A percentile compares a stretch with the other conserved stretches of the same genome.
phyloP scores from a whole-genome alignment of 2,113 vertebrate genomes.

The Cranoglanis bouderius region DNA sequence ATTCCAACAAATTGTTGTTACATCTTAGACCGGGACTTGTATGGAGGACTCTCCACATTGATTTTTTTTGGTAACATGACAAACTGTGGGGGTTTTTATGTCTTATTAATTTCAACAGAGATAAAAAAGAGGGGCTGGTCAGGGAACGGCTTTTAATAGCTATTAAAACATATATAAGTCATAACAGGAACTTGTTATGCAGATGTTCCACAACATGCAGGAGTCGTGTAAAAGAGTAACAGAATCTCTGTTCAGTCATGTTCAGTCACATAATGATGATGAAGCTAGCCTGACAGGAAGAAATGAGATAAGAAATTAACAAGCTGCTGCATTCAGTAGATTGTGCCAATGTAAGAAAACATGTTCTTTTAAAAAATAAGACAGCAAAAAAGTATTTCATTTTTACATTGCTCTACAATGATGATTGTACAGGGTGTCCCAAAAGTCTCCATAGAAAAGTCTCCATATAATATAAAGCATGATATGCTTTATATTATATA shows the following conservation, averaged over 20 bases:
- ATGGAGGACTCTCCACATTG: not conserved
- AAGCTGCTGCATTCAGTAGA: not conserved
- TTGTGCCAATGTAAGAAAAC: not conserved
- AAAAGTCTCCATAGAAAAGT: no score
- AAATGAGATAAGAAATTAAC: not conserved
- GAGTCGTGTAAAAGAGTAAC: not conserved
- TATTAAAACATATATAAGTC: not conserved
- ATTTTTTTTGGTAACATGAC: not conserved
- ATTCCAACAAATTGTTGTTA: not conserved
- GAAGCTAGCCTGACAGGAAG: not conserved
- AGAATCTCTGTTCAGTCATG: not conserved
- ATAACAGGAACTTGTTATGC: not conserved
- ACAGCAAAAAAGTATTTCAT: not conserved
- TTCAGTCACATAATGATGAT: not conserved
- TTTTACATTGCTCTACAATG: not conserved
- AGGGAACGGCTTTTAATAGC: not conserved
- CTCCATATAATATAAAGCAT: no score
- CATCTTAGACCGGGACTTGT: not conserved
- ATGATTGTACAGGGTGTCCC: not conserved
- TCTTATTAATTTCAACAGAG: not conserved
- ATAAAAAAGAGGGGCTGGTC: not conserved
- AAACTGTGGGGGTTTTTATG: not conserved
- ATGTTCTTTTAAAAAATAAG: not conserved
- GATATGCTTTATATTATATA: no score
- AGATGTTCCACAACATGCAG: not conserved